Evolutionary conservation across 2,113 vertebrate genomes (phyloP).

Genomic region (Campylomormyrus tamandua): DNA sequence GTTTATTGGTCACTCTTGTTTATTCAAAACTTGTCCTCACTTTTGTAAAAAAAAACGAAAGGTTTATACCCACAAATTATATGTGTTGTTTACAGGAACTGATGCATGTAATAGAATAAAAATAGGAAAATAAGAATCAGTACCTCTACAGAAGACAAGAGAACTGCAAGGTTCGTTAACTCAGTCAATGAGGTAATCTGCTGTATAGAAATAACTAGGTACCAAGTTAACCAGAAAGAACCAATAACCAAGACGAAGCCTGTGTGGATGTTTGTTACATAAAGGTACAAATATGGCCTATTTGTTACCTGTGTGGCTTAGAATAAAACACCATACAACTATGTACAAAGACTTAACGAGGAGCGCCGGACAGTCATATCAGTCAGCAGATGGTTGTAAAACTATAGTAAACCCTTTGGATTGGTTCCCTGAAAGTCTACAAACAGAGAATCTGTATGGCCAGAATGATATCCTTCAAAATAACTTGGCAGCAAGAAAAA

Average conservation of each 20-base stretch:
- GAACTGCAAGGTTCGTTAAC: neutral
- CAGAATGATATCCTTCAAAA: neutral
- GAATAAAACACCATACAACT: neutral
- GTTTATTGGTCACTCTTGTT: neutral
- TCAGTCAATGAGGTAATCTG: slow-evolving; percentile 5
- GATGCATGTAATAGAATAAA: slow-evolving; percentile 5
- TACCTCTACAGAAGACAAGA: neutral
- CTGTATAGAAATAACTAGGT: neutral
- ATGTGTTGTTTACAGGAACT: neutral
- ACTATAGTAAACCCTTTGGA: neutral
- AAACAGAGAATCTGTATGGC: slow-evolving; percentile 1
- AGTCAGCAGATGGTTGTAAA: neutral
- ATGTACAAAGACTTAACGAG: neutral
- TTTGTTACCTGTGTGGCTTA: neutral
- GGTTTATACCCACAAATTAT: neutral
- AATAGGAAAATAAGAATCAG: slow-evolving; percentile 6
- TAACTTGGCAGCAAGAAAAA: neutral
- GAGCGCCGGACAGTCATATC: neutral
- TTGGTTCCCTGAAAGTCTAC: neutral
- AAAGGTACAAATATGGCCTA: neutral
- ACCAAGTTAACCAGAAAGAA: slow-evolving; percentile 1
- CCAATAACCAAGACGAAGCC: neutral
- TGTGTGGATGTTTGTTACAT: no score
- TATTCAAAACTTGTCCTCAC: neutral
- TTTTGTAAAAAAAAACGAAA: neutral